phyloP scores from a whole-genome alignment of 2,113 vertebrate species.

The Alosa alosa region DNA sequence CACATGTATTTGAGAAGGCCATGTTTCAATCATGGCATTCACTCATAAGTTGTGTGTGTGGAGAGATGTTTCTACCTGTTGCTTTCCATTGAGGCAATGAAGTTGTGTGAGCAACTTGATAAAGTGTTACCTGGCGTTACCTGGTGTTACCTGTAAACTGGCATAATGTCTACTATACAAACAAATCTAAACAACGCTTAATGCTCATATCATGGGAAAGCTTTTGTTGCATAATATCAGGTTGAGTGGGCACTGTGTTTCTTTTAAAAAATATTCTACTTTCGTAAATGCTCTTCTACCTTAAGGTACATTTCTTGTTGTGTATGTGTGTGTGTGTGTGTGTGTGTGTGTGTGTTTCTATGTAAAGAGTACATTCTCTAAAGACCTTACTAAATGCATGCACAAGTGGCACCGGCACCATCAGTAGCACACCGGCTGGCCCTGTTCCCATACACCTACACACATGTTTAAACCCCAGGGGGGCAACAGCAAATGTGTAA shows the following conservation, averaged over 20 bases:
- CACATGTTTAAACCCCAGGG: neutral
- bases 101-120: too few species aligned
- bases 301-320: neutral
- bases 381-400: neutral
- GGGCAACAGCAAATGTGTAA: conserved; percentile 23
- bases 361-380: neutral
- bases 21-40: too few species aligned
- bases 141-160: too few species aligned
- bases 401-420: too few species aligned
- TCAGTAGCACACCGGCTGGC: too few species aligned
- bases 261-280: neutral
- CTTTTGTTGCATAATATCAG: neutral
- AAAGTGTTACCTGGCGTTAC: too few species aligned
- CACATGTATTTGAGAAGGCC: too few species aligned
- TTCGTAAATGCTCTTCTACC: neutral
- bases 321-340: neutral
- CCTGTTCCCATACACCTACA: conserved; percentile 22
- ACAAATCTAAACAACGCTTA: neutral
- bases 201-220: neutral
- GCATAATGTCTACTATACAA: too few species aligned
- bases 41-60: too few species aligned
- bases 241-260: neutral
- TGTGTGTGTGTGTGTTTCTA: neutral
- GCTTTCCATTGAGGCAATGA: neutral
- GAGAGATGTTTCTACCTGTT: too few species aligned